Base-by-base conservation (phyloP, 2,888 invertebrate species). In the Polydrusus pterygomalis region DNA sequence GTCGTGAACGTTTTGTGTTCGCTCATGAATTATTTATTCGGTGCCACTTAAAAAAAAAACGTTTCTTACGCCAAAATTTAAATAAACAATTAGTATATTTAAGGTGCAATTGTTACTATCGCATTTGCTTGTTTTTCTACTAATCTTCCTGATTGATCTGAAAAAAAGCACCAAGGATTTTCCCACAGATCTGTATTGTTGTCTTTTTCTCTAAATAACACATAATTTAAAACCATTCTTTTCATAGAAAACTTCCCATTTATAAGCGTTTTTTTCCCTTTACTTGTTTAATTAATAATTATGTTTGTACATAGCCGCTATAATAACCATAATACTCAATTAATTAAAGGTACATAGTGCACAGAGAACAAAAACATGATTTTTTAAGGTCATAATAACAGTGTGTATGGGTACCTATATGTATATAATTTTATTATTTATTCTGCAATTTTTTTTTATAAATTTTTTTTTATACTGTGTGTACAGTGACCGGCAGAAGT, bases 81-180 rank as follows among this genome's bases (percentile, higher is more conserved):
- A 34, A 7, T 34, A 34, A 34, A 34, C 47, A 17, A 49, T 49
- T 49, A 15, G 25, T 25, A 25, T 5, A n/a, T n/a, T n/a, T 25
- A 25, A 25, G 17, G 2, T 9, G 17, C 47, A 49, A 49, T 49
- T 49, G 47, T 34, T 34, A 8, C 34, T 34, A 34, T 34, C 34
- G 34, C 8, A 34, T 34, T 34, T 8, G 8, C 34, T 34, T 34
- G 34, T 34, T 34, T 30, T 34, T 34, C 34, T 10, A 9, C 43
- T 47, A 17, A 58, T 58, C 58, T 58, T 58, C 58, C 34, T 58
- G 58, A n/a, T 58, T 15, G 8, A 15, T 58, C 34, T 58, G 34
- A 56, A 58, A 54, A 47, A 54, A 54, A 17, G 7, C 58, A 56
- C 18, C 58, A 58, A 58, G 58, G 58, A 58, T 58, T 34, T 58